Evolutionary conservation across 2,797 vertebrate species (phyloP).

Genomic region (Ambastaia sidthimunki): DNA sequence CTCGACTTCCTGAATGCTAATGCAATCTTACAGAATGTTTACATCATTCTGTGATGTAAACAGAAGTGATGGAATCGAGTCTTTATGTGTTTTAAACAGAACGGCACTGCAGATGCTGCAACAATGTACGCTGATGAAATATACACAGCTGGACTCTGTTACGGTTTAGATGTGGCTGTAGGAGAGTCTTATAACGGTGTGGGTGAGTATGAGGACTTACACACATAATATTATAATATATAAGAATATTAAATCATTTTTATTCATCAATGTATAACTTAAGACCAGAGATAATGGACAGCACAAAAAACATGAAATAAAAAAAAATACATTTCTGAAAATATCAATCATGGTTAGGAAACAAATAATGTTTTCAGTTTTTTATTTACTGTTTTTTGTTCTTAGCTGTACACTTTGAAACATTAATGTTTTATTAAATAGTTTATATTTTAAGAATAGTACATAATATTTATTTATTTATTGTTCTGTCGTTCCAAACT

Average conservation of each 20-base stretch:
- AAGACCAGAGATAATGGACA: too few relatives aligned
- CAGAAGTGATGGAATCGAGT: too few relatives aligned
- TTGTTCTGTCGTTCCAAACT: too few relatives aligned
- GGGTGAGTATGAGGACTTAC: conserved; percentile 64
- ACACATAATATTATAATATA: background rate
- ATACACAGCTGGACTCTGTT: conserved; percentile 79
- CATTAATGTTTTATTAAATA: too few relatives aligned
- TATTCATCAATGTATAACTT: background rate
- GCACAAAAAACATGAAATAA: background rate
- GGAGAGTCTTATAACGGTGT: conserved; percentile 80
- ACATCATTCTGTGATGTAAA: background rate
- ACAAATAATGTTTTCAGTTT: too few relatives aligned
- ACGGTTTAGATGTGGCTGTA: conserved; percentile 79
- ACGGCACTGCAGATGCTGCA: conserved; percentile 80
- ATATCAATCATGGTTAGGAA: too few relatives aligned
- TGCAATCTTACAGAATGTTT: background rate
- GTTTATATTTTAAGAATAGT: too few relatives aligned
- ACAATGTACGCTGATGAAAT: conserved; percentile 81
- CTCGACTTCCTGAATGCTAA: background rate
- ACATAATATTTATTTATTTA: too few relatives aligned
- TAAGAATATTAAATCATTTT: too few relatives aligned
- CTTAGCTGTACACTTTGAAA: too few relatives aligned
- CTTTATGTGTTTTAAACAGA: conserved; percentile 64
- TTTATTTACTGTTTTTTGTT: too few relatives aligned
- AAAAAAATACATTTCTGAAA: background rate